Evolutionary conservation across 2,797 vertebrate genomes (phyloP).

Genomic region (Enteromius trimaculatus): DNA sequence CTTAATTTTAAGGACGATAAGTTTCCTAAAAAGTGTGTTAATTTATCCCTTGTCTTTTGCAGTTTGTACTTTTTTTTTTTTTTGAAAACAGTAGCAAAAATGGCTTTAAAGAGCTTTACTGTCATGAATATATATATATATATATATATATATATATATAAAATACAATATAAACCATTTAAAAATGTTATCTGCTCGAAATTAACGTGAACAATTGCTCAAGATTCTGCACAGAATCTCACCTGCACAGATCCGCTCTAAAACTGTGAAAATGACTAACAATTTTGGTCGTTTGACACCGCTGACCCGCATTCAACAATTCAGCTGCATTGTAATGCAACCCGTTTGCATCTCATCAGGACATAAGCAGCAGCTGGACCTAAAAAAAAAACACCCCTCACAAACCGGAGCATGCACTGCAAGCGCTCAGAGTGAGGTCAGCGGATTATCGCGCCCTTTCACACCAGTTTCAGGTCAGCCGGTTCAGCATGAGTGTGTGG

Average conservation of each 20-base stretch:
- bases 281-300: background rate
- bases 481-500: constrained; percentile 7
- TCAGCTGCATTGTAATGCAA: constrained; percentile 38
- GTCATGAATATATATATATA: background rate
- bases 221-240: background rate
- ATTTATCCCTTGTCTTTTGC: background rate
- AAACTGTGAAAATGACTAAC: background rate
- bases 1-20: background rate
- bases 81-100: background rate
- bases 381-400: background rate
- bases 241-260: background rate
- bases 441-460: constrained; percentile 40
- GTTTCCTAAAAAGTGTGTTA: background rate
- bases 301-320: background rate
- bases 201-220: background rate
- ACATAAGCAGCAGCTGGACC: constrained; percentile 28
- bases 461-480: constrained; percentile 32
- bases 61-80: background rate
- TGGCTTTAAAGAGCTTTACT: background rate
- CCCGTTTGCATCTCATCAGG: constrained; percentile 30
- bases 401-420: constrained; percentile 8
- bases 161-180: background rate
- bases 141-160: background rate
- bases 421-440: constrained; percentile 26
- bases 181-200: background rate